Evolutionary conservation across 1,140 invertebrate species (phyloP).

Genomic region (Sarcophaga peregrina): DNA sequence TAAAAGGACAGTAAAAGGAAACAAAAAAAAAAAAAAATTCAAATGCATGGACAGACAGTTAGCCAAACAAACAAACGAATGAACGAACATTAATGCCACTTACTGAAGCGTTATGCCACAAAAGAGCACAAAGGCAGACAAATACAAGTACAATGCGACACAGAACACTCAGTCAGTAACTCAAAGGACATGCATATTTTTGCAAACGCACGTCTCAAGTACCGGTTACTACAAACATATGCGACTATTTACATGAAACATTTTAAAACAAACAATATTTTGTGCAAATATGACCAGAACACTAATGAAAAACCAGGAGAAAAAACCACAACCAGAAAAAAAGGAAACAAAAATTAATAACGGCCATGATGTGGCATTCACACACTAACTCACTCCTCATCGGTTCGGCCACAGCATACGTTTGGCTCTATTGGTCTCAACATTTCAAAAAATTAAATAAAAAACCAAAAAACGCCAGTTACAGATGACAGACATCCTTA

Average conservation of each 20-base stretch:
- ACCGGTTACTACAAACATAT: not conserved
- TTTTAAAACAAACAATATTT: constrained; percentile 39
- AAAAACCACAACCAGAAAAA: constrained; percentile 24
- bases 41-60: too few relatives aligned
- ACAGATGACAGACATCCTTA: constrained; percentile 26
- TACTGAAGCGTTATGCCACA: constrained; percentile 39
- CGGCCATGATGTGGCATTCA: not conserved
- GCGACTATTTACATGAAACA: constrained; percentile 25
- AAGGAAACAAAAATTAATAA: not conserved
- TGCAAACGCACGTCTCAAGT: not conserved
- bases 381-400: not conserved
- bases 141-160: constrained; percentile 21
- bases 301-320: not conserved
- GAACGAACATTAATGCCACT: constrained; percentile 39
- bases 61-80: not conserved
- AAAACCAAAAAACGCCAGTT: constrained; percentile 37
- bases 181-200: constrained; percentile 19
- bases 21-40: too few relatives aligned
- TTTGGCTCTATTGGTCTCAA: constrained; percentile 10
- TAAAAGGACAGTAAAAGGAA: not conserved
- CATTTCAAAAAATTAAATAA: constrained; percentile 33
- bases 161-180: not conserved
- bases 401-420: not conserved
- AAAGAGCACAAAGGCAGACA: constrained; percentile 38
- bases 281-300: constrained; percentile 30